phyloP scores from a whole-genome alignment of 2,888 invertebrate genomes.

The Acleris sparsana region DNA sequence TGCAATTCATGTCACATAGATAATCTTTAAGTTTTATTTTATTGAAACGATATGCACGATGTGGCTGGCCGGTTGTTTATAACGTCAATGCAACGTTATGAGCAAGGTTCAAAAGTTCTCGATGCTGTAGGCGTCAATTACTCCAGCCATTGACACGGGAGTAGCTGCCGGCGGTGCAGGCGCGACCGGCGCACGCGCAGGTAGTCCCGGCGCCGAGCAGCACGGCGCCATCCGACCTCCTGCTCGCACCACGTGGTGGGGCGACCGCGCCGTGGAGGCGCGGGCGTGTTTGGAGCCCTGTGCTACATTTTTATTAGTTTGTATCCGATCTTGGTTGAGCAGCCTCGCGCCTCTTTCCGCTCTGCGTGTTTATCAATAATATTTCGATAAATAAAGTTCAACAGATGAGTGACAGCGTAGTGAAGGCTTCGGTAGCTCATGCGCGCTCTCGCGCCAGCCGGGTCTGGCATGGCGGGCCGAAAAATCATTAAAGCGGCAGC shows the following conservation, averaged over 20 bases:
- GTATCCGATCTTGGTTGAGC: conserved; percentile 70
- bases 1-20: conserved; percentile 4
- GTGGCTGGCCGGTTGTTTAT: conserved; percentile 14
- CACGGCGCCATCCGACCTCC: conserved; percentile 50
- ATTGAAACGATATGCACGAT: not conserved
- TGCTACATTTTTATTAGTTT: conserved; percentile 84
- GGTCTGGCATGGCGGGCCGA: conserved; percentile 75
- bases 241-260: conserved; percentile 76
- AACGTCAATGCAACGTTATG: conserved; percentile 23
- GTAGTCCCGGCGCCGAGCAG: conserved; percentile 60
- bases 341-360: conserved; percentile 50
- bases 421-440: conserved; percentile 60
- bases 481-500: conserved; percentile 78
- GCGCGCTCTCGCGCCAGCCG: conserved; percentile 70
- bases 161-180: conserved; percentile 69
- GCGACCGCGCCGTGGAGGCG: conserved; percentile 56
- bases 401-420: conserved; percentile 78
- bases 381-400: conserved; percentile 70
- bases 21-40: not conserved
- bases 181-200: conserved; percentile 77
- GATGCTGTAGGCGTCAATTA: conserved; percentile 40
- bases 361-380: conserved; percentile 60
- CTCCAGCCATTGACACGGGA: conserved; percentile 78
- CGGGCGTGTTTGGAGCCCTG: conserved; percentile 76
- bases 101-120: conserved; percentile 35